Conservation (phyloP, 2,888 invertebrate genomes). For the Temnothorax unifasciatus region DNA sequence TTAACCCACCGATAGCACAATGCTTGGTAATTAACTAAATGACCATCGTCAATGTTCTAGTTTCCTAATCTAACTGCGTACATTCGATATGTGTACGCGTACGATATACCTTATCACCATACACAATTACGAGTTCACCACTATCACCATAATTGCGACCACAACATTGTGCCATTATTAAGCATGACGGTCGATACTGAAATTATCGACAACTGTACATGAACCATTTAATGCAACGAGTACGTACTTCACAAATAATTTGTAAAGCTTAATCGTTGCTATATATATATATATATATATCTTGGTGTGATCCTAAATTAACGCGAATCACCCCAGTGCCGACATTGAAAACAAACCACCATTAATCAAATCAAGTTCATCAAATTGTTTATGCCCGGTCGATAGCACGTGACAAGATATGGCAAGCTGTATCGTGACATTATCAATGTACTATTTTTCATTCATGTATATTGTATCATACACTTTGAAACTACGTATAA, state of each 20-base stretch:
- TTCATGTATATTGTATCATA: background rate
- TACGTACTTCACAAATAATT: background rate
- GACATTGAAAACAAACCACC: background rate
- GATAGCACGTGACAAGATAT: constrained; percentile 16
- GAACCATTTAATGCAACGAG: background rate
- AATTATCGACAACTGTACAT: constrained; percentile 26
- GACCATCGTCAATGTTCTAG: constrained; percentile 67
- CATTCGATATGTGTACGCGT: constrained; percentile 41
- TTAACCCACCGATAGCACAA: constrained; percentile 54
- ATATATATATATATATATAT: background rate
- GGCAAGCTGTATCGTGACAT: background rate
- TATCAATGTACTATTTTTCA: constrained; percentile 27
- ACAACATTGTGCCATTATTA: constrained; percentile 51
- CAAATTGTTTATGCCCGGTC: background rate
- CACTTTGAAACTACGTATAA: constrained; percentile 13
- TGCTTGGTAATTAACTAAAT: constrained; percentile 69
- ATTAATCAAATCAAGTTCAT: constrained; percentile 32
- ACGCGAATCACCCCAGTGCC: background rate
- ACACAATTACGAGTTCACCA: constrained; percentile 67
- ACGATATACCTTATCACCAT: constrained; percentile 52
- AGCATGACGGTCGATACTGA: constrained; percentile 4
- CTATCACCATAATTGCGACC: constrained; percentile 65
- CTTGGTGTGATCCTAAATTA: background rate
- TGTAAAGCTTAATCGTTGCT: background rate
- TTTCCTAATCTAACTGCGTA: constrained; percentile 70